phyloP scores from a whole-genome alignment of 2,113 vertebrate species.

The Mystacornis crossleyi region DNA sequence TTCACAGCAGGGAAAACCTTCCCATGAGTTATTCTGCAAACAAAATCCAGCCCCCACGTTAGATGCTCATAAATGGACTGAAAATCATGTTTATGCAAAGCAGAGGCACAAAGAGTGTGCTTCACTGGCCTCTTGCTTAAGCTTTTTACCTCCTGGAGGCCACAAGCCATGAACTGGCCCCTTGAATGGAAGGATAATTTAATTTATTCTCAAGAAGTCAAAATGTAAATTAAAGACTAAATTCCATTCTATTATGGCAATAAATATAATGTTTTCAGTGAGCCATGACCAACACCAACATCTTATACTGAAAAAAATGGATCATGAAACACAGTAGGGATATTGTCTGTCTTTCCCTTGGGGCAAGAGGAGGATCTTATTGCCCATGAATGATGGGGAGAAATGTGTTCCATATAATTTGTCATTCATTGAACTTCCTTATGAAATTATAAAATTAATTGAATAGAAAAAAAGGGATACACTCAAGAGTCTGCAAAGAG shows the following conservation, averaged over 20 bases:
- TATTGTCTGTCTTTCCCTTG: not conserved
- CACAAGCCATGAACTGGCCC: not conserved
- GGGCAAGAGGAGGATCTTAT: not conserved
- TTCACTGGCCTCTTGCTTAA: not conserved
- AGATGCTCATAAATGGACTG: not conserved
- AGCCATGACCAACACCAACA: not conserved
- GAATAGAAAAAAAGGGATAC: not conserved
- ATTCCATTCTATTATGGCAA: not conserved
- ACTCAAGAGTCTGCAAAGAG: not conserved
- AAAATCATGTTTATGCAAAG: not conserved
- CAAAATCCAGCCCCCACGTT: not conserved
- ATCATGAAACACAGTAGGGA: not conserved
- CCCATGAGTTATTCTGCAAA: not conserved
- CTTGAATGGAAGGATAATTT: not conserved
- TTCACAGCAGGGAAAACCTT: not conserved
- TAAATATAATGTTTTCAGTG: not conserved
- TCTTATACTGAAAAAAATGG: not conserved
- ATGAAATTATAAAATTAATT: not conserved
- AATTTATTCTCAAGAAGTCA: not conserved
- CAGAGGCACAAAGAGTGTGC: not conserved
- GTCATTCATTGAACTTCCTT: not conserved
- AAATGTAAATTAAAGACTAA: not conserved
- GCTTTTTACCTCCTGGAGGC: not conserved
- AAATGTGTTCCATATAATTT: not conserved
- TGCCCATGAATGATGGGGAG: not conserved